A percentile compares a stretch with the other conserved stretches of the same genome.
Conservation (phyloP, 64 coral and sea anemone genomes). For the Stichodactyla helianthus region DNA sequence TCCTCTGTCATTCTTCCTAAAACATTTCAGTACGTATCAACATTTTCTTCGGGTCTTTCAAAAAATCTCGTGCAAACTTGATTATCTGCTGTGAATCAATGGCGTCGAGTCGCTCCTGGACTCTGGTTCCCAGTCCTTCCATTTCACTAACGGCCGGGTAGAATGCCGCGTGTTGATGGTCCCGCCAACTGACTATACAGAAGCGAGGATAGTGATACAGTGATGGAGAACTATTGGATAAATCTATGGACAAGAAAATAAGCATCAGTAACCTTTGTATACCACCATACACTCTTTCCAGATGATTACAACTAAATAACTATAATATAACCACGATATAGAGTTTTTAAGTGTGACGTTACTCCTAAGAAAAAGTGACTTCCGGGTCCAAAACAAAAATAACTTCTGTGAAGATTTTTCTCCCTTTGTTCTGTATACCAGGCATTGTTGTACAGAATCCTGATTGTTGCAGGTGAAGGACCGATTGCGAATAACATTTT, state of each 20-base stretch:
- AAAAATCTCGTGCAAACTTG: conserved; percentile 53
- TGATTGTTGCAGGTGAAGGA: too few relatives aligned
- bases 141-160: conserved; percentile 65
- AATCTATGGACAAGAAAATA: not conserved
- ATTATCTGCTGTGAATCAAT: conserved; percentile 83
- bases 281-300: too few relatives aligned
- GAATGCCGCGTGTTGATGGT: conserved; percentile 88
- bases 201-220: conserved; percentile 72
- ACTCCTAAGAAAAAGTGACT: too few relatives aligned
- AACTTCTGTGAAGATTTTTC: too few relatives aligned
- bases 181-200: conserved; percentile 70
- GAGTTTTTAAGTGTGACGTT: too few relatives aligned
- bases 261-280: not conserved
- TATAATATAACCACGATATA: too few relatives aligned
- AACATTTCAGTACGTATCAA: conserved; percentile 83
- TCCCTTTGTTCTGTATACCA: too few relatives aligned
- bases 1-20: not conserved
- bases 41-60: conserved; percentile 46
- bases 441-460: too few relatives aligned
- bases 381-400: too few relatives aligned
- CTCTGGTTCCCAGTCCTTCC: conserved; percentile 46
- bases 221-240: conserved; percentile 9
- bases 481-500: too few relatives aligned
- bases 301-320: too few relatives aligned
- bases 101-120: conserved; percentile 64